Evolutionary conservation across 1,140 invertebrate species (phyloP).

Genomic region (Zaprionus tsacasi): DNA sequence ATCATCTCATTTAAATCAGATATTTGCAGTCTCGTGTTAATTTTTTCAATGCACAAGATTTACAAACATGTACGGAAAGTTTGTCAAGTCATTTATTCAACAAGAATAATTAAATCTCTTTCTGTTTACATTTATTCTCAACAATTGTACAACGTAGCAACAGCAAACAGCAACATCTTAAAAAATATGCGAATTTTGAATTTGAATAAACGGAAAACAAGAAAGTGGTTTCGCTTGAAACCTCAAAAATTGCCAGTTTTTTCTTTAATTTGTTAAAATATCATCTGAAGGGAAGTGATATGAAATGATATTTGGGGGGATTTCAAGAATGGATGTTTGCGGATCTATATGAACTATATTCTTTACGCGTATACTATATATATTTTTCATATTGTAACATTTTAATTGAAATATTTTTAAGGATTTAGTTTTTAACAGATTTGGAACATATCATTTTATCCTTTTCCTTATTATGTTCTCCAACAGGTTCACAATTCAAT

Average conservation of each 20-base stretch:
- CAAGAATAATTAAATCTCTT: conserved; percentile 44
- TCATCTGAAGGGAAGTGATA: neutral
- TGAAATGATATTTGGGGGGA: neutral
- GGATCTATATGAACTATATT: neutral
- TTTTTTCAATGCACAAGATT: conserved; percentile 31
- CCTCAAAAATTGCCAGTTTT: neutral
- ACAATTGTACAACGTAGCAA: conserved; percentile 65
- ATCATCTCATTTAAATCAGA: conserved; percentile 12
- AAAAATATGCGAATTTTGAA: conserved; percentile 46
- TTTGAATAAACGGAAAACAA: conserved; percentile 60
- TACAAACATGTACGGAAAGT: conserved; percentile 35
- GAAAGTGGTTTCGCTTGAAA: conserved; percentile 19
- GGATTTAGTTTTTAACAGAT: neutral
- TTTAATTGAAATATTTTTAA: neutral
- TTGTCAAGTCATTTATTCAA: conserved; percentile 40
- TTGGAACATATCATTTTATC: neutral
- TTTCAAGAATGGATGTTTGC: neutral
- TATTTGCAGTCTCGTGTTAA: conserved; percentile 24
- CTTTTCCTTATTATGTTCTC: neutral
- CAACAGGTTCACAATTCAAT: neutral
- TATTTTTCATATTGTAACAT: neutral
- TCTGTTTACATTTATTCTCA: conserved; percentile 52
- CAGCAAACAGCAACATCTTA: conserved; percentile 29
- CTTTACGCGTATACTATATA: neutral
- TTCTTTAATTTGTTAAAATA: neutral